Conservation (phyloP, 92 coral and sea anemone genomes). For the Porites divaricata region DNA sequence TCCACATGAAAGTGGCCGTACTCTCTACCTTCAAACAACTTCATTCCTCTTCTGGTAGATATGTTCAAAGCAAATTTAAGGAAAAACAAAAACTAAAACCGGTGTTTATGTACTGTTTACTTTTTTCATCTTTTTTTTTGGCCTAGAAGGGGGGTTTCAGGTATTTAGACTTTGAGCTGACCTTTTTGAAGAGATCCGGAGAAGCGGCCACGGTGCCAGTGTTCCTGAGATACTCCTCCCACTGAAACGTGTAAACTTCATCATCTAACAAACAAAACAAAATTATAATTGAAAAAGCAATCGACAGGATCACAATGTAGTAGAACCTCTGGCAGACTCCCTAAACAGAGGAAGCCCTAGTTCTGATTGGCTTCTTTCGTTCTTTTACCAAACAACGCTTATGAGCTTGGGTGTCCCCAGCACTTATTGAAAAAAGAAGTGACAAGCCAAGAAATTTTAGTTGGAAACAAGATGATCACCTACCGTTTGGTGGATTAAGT, state of each 20-base stretch:
- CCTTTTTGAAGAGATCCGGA: constrained; percentile 85
- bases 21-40: too few species aligned
- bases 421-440: not conserved
- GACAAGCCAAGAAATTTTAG: not conserved
- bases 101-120: too few species aligned
- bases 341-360: too few species aligned
- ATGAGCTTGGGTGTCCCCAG: not conserved
- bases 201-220: constrained; percentile 88
- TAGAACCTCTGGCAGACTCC: too few species aligned
- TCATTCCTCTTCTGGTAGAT: too few species aligned
- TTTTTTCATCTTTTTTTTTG: too few species aligned
- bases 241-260: constrained; percentile 91
- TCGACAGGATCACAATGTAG: not conserved
- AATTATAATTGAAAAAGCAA: not conserved
- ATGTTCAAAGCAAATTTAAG: too few species aligned
- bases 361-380: too few species aligned
- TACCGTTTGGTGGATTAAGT: constrained; percentile 98
- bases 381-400: too few species aligned
- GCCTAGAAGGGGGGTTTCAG: not conserved
- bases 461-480: not conserved
- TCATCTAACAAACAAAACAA: constrained; percentile 70
- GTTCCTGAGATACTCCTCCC: constrained; percentile 82
- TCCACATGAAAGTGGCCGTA: too few species aligned
- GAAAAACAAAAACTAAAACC: too few species aligned
- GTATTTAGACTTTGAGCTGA: constrained; percentile 10